Base-by-base conservation (phyloP, 2,113 vertebrate genomes). In the Rhizomys pruinosus region DNA sequence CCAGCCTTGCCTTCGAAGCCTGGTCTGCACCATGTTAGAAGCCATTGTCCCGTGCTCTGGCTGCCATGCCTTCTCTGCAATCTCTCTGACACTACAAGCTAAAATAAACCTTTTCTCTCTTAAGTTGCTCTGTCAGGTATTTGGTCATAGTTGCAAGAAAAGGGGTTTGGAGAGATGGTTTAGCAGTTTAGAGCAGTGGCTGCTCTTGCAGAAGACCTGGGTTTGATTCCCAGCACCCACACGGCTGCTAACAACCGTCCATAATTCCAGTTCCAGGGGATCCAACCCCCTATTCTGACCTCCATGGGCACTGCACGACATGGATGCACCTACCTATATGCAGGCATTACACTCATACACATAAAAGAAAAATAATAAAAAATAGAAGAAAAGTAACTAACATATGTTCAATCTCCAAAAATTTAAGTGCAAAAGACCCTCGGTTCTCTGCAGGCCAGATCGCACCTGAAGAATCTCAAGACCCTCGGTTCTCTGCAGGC, bases 351-450 rank as follows among this genome's bases (percentile, higher is more conserved):
- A n/a, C n/a, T n/a, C n/a, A n/a, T n/a, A n/a, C n/a, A n/a, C n/a
- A n/a, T n/a, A n/a, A n/a, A n/a, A n/a, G n/a, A n/a, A 22, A 68
- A 74, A 17, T n/a, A n/a, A n/a, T n/a, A n/a, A n/a, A n/a, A n/a
- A n/a, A n/a, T n/a, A n/a, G n/a, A 73, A 74, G 55, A 64, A 32
- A 63, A 66, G 29, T 15, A 52, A 84, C 61, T 32, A 84, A 68
- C 29, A 77, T 34, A 74, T 55, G 64, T 80, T 94, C 55, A 16
- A 10, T 90, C 42, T 79, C 79, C 64, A 79, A 86, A 84, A 73
- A 22, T 47, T 64, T 78, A 69, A 82, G 37, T 44, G 12, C n/a
- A 34, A 6, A 77, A 32, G 37, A 27, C 29, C 23, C 84, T 77
- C 37, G 34, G 34, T 39, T 86, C 59, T 87, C 73, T 9, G 63